Evolutionary conservation across 2,113 vertebrate genomes (phyloP).

Genomic region (Egretta garzetta): DNA sequence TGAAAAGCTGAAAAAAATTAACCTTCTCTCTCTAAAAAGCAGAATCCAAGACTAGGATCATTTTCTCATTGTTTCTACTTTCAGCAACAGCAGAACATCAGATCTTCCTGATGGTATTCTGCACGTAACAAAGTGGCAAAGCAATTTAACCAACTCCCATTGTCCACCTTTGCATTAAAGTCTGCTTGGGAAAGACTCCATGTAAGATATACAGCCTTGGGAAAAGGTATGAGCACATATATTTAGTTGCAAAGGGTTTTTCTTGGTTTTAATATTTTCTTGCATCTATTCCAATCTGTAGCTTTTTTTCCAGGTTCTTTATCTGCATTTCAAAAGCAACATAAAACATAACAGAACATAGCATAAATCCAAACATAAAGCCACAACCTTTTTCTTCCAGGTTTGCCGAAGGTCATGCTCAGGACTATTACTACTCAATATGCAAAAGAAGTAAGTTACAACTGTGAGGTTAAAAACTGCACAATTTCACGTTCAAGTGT

Average conservation of each 20-base stretch:
- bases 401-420: neutral
- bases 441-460: constrained; percentile 13
- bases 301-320: neutral
- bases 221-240: neutral
- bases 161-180: neutral
- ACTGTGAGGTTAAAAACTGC: constrained; percentile 27
- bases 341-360: neutral
- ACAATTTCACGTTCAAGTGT: neutral
- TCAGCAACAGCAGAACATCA: neutral
- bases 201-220: neutral
- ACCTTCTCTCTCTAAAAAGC: neutral
- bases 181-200: neutral
- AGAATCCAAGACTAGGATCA: neutral
- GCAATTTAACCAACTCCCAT: neutral
- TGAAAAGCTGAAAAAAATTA: constrained; percentile 6
- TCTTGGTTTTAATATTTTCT: neutral
- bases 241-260: neutral
- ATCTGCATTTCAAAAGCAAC: constrained; percentile 27
- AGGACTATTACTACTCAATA: neutral
- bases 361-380: neutral
- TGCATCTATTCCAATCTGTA: neutral
- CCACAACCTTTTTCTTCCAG: neutral
- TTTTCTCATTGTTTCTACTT: neutral
- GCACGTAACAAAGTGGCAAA: neutral
- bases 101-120: neutral